Percentiles rank a stretch among this genome's conserved stretches.
phyloP scores from a whole-genome alignment of 2,113 vertebrate species.

The Gymnogyps californianus region DNA sequence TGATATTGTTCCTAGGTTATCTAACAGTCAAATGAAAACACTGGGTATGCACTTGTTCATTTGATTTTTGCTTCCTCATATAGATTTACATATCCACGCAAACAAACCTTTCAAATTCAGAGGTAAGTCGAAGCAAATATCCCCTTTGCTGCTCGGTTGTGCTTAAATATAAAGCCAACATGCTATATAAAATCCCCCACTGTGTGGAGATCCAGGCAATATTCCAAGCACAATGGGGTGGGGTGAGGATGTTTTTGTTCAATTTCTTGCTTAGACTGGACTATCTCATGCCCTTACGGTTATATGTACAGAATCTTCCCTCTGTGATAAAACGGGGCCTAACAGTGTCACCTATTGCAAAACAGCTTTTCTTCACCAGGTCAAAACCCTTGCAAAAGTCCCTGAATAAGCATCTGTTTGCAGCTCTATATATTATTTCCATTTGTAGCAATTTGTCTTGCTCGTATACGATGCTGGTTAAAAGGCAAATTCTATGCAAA shows the following conservation, averaged over 20 bases:
- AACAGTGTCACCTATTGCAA: not conserved
- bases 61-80: not conserved
- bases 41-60: no score
- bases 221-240: conserved; percentile 15
- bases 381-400: not conserved
- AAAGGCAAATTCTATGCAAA: not conserved
- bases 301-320: not conserved
- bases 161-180: not conserved
- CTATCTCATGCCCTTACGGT: not conserved
- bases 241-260: not conserved
- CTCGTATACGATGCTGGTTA: not conserved
- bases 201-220: not conserved
- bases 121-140: not conserved
- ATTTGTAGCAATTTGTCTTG: not conserved
- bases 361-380: not conserved
- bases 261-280: not conserved
- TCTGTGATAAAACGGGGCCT: not conserved
- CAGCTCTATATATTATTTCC: not conserved
- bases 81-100: not conserved
- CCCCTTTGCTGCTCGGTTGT: not conserved
- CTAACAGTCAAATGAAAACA: not conserved
- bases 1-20: not conserved
- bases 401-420: not conserved
- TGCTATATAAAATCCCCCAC: conserved; percentile 28
- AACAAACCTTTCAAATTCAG: not conserved